Evolutionary conservation across 2,797 vertebrate genomes (phyloP).

Genomic region (Gephyroberyx darwinii): DNA sequence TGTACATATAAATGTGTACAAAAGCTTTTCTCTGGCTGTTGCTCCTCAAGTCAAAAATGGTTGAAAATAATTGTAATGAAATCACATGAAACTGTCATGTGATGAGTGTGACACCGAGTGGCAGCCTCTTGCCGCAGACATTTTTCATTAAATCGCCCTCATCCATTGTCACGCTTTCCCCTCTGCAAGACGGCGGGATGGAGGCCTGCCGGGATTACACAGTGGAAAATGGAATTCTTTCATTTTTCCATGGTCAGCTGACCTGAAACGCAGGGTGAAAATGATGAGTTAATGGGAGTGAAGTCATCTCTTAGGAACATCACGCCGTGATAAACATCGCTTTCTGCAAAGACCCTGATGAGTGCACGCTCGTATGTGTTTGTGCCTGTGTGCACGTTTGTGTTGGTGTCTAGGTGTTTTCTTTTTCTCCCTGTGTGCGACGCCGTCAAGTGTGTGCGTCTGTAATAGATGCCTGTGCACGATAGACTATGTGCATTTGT

Average conservation of each 20-base stretch:
- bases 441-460: neutral
- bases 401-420: slow-evolving; percentile 17
- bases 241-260: slow-evolving; percentile 1
- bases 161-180: neutral
- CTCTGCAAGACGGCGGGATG: neutral
- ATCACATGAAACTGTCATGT: too few species aligned
- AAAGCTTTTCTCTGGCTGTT: neutral
- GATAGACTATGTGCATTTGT: slow-evolving; percentile 40
- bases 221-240: slow-evolving; percentile 20
- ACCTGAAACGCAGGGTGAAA: neutral
- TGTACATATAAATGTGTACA: neutral
- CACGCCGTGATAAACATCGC: slow-evolving; percentile 15
- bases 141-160: neutral
- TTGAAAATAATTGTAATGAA: neutral
- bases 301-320: slow-evolving; percentile 33
- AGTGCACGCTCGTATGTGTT: neutral
- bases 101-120: too few species aligned
- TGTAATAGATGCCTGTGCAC: slow-evolving; percentile 12
- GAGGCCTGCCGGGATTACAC: neutral
- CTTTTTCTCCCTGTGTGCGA: neutral
- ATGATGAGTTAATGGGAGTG: slow-evolving; percentile 26
- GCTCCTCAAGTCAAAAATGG: neutral
- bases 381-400: neutral
- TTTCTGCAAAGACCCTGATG: neutral
- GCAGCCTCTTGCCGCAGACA: neutral